A percentile compares a stretch with the other conserved stretches of the same genome.
Evolutionary conservation across 1,140 invertebrate genomes (phyloP).

Genomic region (Zaprionus tsacasi): DNA sequence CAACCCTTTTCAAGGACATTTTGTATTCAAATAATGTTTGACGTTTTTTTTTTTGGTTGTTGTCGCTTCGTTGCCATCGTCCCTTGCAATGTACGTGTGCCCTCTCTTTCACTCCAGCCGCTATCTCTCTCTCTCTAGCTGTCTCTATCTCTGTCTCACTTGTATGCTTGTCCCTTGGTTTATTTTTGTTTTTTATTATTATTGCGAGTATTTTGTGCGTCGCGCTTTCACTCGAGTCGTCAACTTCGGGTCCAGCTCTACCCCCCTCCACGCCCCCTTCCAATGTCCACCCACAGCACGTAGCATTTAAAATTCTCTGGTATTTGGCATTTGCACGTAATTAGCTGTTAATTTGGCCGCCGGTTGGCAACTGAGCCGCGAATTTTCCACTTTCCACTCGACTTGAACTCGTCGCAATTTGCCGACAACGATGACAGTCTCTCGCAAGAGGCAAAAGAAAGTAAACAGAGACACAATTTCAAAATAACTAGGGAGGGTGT

Average conservation of each 20-base stretch:
- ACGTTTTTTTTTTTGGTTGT: slow-evolving; percentile 59
- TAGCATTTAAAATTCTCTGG: slow-evolving; percentile 41
- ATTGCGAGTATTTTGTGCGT: slow-evolving; percentile 40
- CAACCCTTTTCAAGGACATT: slow-evolving; percentile 77
- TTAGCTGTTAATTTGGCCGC: slow-evolving; percentile 73
- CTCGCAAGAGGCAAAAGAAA: not conserved
- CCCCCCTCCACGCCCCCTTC: not conserved
- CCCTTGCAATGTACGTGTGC: slow-evolving; percentile 37
- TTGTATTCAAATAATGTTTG: slow-evolving; percentile 78
- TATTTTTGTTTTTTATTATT: slow-evolving; percentile 20
- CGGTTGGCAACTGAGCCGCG: slow-evolving; percentile 57
- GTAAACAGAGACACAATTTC: not conserved
- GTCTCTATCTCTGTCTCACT: not conserved
- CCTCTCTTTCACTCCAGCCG: not conserved
- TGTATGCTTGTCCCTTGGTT: not conserved
- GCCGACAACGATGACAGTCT: slow-evolving; percentile 11
- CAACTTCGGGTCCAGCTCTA: not conserved
- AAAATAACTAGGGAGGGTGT: too few relatives aligned
- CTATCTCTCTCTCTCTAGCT: not conserved
- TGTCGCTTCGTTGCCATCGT: slow-evolving; percentile 4
- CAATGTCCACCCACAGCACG: not conserved
- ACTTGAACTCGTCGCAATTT: slow-evolving; percentile 26
- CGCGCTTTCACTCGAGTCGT: slow-evolving; percentile 8
- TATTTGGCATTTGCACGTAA: slow-evolving; percentile 68
- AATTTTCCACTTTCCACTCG: slow-evolving; percentile 60